Conservation (phyloP, 2,113 vertebrate species). For the Percina caprodes region DNA sequence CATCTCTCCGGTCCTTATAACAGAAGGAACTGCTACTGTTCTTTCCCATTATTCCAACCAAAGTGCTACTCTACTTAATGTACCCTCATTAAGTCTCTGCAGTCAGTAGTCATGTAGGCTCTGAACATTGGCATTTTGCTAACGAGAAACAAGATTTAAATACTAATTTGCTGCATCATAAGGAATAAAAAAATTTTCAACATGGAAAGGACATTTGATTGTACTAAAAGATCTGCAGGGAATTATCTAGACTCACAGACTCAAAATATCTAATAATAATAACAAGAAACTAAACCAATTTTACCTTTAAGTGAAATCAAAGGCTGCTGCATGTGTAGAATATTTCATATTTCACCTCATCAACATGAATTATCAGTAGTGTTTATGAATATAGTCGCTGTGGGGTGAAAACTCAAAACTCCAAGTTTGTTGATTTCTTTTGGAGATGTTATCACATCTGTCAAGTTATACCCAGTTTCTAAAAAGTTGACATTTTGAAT, state of each 20-base stretch:
- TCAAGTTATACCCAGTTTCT: neutral
- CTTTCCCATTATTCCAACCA: conserved; percentile 23
- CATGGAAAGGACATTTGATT: neutral
- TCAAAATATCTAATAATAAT: conserved; percentile 17
- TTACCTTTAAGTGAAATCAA: conserved; percentile 9
- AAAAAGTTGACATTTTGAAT: conserved; percentile 18
- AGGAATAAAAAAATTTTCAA: neutral
- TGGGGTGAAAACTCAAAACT: conserved; percentile 44
- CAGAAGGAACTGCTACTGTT: conserved; percentile 12
- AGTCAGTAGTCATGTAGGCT: neutral
- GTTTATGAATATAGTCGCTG: conserved; percentile 42
- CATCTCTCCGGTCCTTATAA: conserved; percentile 18
- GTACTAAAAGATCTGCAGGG: neutral
- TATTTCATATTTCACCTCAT: conserved; percentile 65
- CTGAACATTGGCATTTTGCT: conserved; percentile 11
- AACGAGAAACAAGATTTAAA: conserved; percentile 5
- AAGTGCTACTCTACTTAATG: conserved; percentile 21
- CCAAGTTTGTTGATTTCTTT: neutral
- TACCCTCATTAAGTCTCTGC: conserved; percentile 29
- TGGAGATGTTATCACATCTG: conserved; percentile 2
- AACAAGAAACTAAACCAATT: neutral
- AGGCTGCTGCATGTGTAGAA: conserved; percentile 80
- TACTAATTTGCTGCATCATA: neutral
- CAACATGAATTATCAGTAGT: conserved; percentile 32
- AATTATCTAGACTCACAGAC: conserved; percentile 58